phyloP scores from a whole-genome alignment of 2,888 invertebrate genomes.

The Endotricha flammealis region DNA sequence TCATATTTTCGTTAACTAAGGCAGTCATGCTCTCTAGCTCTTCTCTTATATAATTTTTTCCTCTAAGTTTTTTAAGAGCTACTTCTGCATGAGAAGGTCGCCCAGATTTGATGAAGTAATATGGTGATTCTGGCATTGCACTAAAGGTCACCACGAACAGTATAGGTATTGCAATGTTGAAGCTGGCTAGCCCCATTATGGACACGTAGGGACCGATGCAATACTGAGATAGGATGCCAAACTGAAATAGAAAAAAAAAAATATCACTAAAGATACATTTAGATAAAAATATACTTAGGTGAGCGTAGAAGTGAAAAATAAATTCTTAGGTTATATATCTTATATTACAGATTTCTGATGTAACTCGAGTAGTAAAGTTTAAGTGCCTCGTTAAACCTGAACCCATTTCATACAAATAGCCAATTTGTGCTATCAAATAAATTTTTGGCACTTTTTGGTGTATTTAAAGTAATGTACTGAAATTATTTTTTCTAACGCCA shows the following conservation, averaged over 20 bases:
- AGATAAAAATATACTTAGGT: too few relatives aligned
- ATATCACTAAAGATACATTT: too few relatives aligned
- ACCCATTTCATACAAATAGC: too few relatives aligned
- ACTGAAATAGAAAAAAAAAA: conserved; percentile 46
- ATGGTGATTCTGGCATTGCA: conserved; percentile 83
- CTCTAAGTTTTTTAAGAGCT: conserved; percentile 77
- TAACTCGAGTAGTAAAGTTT: too few relatives aligned
- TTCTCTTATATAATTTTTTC: conserved; percentile 70
- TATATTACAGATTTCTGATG: too few relatives aligned
- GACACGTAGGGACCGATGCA: conserved; percentile 78
- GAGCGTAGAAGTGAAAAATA: too few relatives aligned
- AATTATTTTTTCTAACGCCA: too few relatives aligned
- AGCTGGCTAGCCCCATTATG: conserved; percentile 74
- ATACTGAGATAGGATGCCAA: conserved; percentile 79
- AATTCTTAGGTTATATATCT: too few relatives aligned
- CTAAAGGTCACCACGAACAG: conserved; percentile 76
- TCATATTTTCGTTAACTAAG: conserved; percentile 73
- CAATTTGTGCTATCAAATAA: too few relatives aligned
- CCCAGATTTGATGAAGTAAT: conserved; percentile 72
- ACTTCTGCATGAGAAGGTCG: conserved; percentile 71
- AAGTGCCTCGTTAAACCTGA: too few relatives aligned
- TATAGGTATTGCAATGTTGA: conserved; percentile 75
- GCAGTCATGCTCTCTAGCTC: conserved; percentile 76
- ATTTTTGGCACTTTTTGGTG: too few relatives aligned
- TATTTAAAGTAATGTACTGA: too few relatives aligned